Conservation (phyloP, 2,888 invertebrate genomes). For the Oscheius myriophilus region DNA sequence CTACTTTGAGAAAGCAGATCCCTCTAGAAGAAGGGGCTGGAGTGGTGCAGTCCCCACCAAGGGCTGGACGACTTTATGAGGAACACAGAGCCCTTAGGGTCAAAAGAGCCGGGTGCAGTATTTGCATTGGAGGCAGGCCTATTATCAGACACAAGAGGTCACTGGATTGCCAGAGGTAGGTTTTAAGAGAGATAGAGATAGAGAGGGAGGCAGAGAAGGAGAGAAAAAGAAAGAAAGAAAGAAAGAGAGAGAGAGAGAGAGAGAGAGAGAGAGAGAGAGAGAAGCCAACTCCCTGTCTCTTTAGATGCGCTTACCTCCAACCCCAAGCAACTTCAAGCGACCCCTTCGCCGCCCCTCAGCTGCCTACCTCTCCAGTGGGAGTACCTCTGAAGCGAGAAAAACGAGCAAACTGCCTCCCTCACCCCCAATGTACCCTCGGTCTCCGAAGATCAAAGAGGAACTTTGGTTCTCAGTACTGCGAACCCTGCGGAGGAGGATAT, state of each 20-base stretch:
- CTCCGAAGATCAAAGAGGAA: slow-evolving; percentile 52
- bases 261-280: slow-evolving; percentile 1
- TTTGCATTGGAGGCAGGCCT: slow-evolving; percentile 53
- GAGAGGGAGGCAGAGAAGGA: not conserved
- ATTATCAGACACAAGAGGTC: slow-evolving; percentile 48
- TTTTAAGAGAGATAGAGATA: not conserved
- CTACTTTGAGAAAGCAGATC: slow-evolving; percentile 2
- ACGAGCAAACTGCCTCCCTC: slow-evolving; percentile 58
- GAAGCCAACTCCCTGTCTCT: not conserved
- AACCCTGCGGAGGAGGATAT: slow-evolving; percentile 59
- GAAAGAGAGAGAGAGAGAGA: not conserved
- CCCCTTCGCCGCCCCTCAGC: slow-evolving; percentile 37
- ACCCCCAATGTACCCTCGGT: slow-evolving; percentile 56
- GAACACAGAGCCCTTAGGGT: slow-evolving; percentile 43
- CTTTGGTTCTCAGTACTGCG: slow-evolving; percentile 61
- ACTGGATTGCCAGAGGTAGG: slow-evolving; percentile 41
- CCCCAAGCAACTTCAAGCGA: slow-evolving; percentile 51
- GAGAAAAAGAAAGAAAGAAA: no score
- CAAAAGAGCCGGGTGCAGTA: slow-evolving; percentile 52
- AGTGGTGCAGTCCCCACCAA: slow-evolving; percentile 39
- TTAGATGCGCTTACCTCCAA: slow-evolving; percentile 56
- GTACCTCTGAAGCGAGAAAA: slow-evolving; percentile 44
- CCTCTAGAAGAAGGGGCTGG: slow-evolving; percentile 13
- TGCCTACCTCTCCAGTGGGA: slow-evolving; percentile 43
- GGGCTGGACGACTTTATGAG: slow-evolving; percentile 50